Evolutionary conservation across 2,888 invertebrate genomes (phyloP).

Genomic region (Lypha dubia): DNA sequence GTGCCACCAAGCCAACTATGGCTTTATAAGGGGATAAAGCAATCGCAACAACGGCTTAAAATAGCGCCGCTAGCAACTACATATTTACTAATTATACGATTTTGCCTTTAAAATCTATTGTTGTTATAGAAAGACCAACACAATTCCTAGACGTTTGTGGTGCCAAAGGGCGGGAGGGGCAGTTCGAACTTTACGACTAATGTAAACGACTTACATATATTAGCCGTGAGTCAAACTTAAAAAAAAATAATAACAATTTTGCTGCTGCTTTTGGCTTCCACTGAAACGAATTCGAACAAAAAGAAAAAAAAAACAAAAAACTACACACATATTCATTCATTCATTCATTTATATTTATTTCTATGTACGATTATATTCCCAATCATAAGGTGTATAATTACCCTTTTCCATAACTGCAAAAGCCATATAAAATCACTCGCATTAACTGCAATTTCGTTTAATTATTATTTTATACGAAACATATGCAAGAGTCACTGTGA

Average conservation of each 20-base stretch:
- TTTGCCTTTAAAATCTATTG: conserved; percentile 56
- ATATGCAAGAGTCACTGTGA: conserved; percentile 18
- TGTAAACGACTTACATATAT: conserved; percentile 32
- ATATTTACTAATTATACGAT: conserved; percentile 65
- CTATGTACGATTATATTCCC: conserved; percentile 25
- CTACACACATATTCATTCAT: conserved; percentile 23
- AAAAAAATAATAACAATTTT: neutral
- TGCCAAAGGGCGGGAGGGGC: neutral
- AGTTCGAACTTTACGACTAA: conserved; percentile 5
- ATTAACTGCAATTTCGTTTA: conserved; percentile 47
- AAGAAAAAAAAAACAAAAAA: neutral
- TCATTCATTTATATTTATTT: conserved; percentile 9
- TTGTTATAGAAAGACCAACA: conserved; percentile 15
- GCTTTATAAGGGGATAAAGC: conserved; percentile 65
- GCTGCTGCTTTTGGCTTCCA: conserved; percentile 38
- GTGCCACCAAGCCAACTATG: conserved; percentile 61
- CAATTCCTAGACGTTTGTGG: conserved; percentile 34
- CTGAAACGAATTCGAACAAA: conserved; percentile 19
- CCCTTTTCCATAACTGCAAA: conserved; percentile 54
- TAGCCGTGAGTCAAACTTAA: conserved; percentile 34
- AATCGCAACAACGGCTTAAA: conserved; percentile 47
- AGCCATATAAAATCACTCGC: conserved; percentile 50
- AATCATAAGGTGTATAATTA: conserved; percentile 66
- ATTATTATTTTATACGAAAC: conserved; percentile 30
- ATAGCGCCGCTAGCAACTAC: conserved; percentile 63